Percentiles rank a stretch among this genome's conserved stretches.
Evolutionary conservation across 2,888 invertebrate species (phyloP).

Genomic region (Phlogophora meticulosa): DNA sequence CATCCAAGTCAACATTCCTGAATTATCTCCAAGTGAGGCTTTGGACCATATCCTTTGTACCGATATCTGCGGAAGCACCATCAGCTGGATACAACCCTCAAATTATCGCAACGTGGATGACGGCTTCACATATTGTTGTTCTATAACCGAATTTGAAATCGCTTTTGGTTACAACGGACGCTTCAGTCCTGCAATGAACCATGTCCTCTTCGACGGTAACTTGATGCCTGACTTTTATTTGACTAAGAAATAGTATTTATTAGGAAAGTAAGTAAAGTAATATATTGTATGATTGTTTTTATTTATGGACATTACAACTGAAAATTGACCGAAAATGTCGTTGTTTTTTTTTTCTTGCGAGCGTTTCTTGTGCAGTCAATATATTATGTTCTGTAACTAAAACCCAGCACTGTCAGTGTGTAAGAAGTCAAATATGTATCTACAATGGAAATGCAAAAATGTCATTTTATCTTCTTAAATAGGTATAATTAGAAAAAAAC

Average conservation of each 20-base stretch:
- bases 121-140: slow-evolving; percentile 79
- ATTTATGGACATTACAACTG: slow-evolving; percentile 1
- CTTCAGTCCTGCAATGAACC: slow-evolving; percentile 55
- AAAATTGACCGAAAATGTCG: too few relatives aligned
- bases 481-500: too few relatives aligned
- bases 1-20: slow-evolving; percentile 79
- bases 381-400: too few relatives aligned
- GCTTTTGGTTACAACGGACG: slow-evolving; percentile 62
- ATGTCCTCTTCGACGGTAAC: slow-evolving; percentile 20
- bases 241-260: slow-evolving; percentile 1
- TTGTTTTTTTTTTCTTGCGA: too few relatives aligned
- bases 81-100: slow-evolving; percentile 71
- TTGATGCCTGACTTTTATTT: slow-evolving; percentile 6
- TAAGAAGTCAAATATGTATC: too few relatives aligned
- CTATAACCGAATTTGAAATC: slow-evolving; percentile 70
- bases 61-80: slow-evolving; percentile 71
- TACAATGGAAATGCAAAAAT: too few relatives aligned
- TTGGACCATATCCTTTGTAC: slow-evolving; percentile 67
- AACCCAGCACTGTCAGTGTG: too few relatives aligned
- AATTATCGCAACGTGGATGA: slow-evolving; percentile 69
- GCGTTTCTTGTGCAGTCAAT: too few relatives aligned
- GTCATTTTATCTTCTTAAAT: too few relatives aligned
- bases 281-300: not conserved
- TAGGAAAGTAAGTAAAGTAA: not conserved
- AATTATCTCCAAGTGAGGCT: slow-evolving; percentile 64